phyloP scores from a whole-genome alignment of 2,888 invertebrate species.

The Xestoiulus laeticollis region DNA sequence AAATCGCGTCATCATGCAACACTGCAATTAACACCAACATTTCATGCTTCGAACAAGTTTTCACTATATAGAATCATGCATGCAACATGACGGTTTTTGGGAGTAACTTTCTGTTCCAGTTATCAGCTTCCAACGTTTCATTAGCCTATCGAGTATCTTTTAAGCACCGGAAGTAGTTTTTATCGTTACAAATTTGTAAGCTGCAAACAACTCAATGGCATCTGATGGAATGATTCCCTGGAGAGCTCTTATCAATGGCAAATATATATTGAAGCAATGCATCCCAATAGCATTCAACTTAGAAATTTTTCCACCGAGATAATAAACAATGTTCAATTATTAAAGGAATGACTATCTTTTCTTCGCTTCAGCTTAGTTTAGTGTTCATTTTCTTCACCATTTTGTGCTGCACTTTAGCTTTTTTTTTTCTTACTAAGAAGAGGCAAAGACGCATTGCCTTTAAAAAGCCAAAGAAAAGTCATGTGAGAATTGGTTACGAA shows the following conservation, averaged over 20 bases:
- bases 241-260: slow-evolving; percentile 35
- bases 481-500: slow-evolving; percentile 32
- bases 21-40: too few species aligned
- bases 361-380: slow-evolving; percentile 11
- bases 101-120: neutral
- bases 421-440: neutral
- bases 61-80: neutral
- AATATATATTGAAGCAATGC: slow-evolving; percentile 24
- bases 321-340: slow-evolving; percentile 38
- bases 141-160: neutral
- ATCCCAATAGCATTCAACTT: slow-evolving; percentile 10
- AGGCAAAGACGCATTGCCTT: neutral
- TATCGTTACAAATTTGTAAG: slow-evolving; percentile 3
- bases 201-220: slow-evolving; percentile 12
- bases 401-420: neutral
- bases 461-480: neutral
- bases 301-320: slow-evolving; percentile 34
- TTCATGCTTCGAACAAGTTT: too few species aligned
- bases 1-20: neutral
- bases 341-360: neutral
- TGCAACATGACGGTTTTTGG: neutral
- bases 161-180: neutral
- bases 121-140: neutral
- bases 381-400: neutral
- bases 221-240: neutral